These are phyloP conservation scores for Trachelus stipa DNA, from an alignment of 2,888 invertebrate genomes.

Conservation along the genomic window DNA sequence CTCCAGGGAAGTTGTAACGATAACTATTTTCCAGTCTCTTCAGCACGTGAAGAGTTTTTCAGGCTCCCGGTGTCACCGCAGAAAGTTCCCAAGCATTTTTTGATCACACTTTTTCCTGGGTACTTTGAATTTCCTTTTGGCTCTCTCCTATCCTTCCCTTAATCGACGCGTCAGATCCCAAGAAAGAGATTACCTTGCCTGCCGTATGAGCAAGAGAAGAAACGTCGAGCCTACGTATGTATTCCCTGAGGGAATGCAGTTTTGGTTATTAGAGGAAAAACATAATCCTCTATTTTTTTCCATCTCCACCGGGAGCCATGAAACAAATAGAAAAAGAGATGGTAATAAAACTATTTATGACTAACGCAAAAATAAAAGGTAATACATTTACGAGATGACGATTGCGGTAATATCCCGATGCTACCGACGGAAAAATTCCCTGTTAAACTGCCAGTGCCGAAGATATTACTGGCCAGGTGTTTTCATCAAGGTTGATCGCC, in stretches of 20 bases:
- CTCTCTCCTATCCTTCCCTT: not conserved
- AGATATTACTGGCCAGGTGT: constrained; percentile 39
- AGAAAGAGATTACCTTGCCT: not conserved
- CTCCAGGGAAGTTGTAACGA: not conserved
- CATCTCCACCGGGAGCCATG: not conserved
- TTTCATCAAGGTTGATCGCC: constrained; percentile 26
- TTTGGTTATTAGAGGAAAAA: not conserved
- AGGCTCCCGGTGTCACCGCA: not conserved
- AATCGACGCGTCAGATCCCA: not conserved
- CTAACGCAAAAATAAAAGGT: not conserved
- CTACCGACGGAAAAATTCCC: not conserved
- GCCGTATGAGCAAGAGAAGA: not conserved
- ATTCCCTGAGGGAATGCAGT: not conserved
- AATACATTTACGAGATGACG: not conserved
- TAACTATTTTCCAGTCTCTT: not conserved
- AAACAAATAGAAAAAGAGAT: not conserved
- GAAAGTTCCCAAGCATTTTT: not conserved
- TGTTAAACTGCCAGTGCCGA: not conserved
- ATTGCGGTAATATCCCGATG: not conserved
- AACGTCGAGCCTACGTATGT: not conserved
- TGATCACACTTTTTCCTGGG: not conserved
- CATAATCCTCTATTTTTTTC: not conserved
- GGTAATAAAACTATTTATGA: not conserved
- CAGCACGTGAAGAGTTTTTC: not conserved
- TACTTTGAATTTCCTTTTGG: not conserved